Percentiles rank a stretch among this genome's conserved stretches.
Evolutionary conservation across 2,888 invertebrate species (phyloP).

Genomic region (Hypolimnas misippus): DNA sequence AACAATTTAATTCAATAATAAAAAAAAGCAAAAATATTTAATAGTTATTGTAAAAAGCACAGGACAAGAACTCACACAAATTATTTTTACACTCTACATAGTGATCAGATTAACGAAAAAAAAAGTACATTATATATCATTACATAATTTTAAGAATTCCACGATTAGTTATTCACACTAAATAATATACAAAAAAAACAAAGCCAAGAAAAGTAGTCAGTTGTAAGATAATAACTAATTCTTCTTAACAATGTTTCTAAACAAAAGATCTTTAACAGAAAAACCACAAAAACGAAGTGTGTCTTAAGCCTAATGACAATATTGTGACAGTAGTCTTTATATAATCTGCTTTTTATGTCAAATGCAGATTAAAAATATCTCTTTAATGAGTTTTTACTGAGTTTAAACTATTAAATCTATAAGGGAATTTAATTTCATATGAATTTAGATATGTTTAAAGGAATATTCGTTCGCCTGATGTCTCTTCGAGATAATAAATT

Average conservation of each 20-base stretch:
- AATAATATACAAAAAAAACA: background rate
- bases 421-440: no score
- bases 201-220: background rate
- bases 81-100: no score
- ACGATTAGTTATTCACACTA: background rate
- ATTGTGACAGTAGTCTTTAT: constrained; percentile 18
- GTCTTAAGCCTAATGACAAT: constrained; percentile 31
- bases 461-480: no score
- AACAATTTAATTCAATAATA: no score
- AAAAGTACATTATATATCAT: background rate
- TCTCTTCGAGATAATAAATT: no score
- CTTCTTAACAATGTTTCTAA: constrained; percentile 22
- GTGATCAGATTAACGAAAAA: background rate
- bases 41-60: no score
- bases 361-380: constrained; percentile 12
- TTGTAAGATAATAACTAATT: constrained; percentile 13
- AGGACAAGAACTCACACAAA: no score
- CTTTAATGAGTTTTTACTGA: background rate
- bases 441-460: no score
- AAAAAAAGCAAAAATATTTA: no score
- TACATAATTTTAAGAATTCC: background rate
- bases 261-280: constrained; percentile 18
- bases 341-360: constrained; percentile 19
- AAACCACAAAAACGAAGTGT: constrained; percentile 24
- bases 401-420: no score